phyloP scores from a whole-genome alignment of 2,888 invertebrate genomes.

The Ectemnius continuus region DNA sequence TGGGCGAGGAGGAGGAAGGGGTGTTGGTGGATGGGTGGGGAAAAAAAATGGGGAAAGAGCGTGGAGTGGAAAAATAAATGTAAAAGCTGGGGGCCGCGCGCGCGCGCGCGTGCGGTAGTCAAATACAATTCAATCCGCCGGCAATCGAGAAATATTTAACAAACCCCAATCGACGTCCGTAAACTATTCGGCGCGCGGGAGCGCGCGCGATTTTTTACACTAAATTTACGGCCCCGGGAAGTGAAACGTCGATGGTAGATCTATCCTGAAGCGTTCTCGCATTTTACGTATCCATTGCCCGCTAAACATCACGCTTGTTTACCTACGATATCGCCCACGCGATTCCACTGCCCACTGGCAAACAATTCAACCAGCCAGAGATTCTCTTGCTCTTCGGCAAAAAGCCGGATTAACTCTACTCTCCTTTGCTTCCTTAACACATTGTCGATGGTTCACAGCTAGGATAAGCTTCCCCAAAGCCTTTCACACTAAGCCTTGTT shows the following conservation, averaged over 20 bases:
- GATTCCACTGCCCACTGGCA: background rate
- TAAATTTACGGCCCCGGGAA: conserved; percentile 46
- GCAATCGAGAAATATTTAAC: conserved; percentile 50
- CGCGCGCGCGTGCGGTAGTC: conserved; percentile 1
- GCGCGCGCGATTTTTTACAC: conserved; percentile 46
- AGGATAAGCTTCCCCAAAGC: too few relatives aligned
- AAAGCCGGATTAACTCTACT: too few relatives aligned
- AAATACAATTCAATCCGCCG: conserved; percentile 46
- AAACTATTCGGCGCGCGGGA: conserved; percentile 49
- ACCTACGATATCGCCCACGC: conserved; percentile 3
- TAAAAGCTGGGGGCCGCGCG: conserved; percentile 11
- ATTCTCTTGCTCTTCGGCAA: too few relatives aligned
- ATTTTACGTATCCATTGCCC: conserved; percentile 23
- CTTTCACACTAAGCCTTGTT: too few relatives aligned
- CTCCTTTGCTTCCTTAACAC: too few relatives aligned
- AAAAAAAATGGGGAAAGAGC: background rate
- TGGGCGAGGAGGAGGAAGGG: too few relatives aligned
- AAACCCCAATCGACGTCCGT: conserved; percentile 47
- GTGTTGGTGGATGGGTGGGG: too few relatives aligned
- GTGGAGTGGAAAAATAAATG: conserved; percentile 37
- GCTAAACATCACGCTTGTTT: background rate
- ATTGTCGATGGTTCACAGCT: too few relatives aligned
- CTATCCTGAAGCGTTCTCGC: conserved; percentile 49
- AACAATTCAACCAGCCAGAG: too few relatives aligned
- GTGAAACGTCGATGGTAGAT: conserved; percentile 52